Evolutionary conservation across 30 jellyfish, hydroid and myxozoan genomes (phyloP).

Genomic region (Chrysaora quinquecirrha): DNA sequence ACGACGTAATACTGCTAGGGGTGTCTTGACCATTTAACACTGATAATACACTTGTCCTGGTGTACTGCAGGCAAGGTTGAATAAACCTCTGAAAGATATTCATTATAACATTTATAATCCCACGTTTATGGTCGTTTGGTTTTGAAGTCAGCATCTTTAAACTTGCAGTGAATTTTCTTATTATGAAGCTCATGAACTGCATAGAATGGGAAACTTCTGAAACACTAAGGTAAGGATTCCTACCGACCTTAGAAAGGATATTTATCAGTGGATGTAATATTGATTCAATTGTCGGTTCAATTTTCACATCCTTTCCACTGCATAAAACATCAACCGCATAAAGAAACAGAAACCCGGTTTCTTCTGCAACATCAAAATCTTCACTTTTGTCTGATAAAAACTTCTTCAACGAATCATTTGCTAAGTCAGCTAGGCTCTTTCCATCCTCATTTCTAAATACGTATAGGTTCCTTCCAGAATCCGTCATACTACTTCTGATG

Average conservation of each 20-base stretch:
- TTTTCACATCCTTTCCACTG: background rate
- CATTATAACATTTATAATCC: background rate
- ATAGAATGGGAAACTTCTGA: background rate
- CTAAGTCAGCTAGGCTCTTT: background rate
- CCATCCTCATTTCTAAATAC: background rate
- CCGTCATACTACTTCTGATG: background rate
- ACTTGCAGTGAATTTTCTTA: background rate
- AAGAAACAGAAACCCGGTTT: background rate
- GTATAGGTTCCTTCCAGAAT: background rate
- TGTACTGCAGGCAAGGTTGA: background rate
- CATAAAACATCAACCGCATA: background rate
- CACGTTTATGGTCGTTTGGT: background rate
- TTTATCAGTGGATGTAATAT: background rate
- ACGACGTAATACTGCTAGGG: background rate
- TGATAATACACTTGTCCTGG: background rate
- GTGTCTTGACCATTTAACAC: background rate
- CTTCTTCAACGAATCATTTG: background rate
- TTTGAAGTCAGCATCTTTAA: background rate
- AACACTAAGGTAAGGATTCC: background rate
- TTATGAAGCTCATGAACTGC: background rate
- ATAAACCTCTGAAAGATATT: background rate
- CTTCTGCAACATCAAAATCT: background rate
- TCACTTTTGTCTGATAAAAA: background rate
- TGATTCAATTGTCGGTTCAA: background rate
- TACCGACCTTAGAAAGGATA: background rate